Percentiles rank a stretch among this genome's conserved stretches.
Evolutionary conservation across 2,113 vertebrate genomes (phyloP).

Genomic region (Zootoca vivipara): DNA sequence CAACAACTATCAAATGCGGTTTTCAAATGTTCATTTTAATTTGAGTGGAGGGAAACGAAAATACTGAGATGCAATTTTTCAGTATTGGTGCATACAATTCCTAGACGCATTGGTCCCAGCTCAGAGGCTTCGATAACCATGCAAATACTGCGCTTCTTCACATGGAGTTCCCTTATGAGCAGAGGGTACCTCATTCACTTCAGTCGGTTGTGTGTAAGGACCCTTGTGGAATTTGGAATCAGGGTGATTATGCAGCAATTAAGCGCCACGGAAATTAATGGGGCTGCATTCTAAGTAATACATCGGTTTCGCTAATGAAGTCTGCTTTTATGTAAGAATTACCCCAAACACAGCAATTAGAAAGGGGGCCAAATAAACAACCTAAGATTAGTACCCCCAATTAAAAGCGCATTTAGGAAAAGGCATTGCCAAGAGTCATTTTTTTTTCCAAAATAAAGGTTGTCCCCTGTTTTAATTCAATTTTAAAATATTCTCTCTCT

Average conservation of each 20-base stretch:
- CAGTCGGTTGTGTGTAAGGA: background rate
- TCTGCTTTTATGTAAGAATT: constrained; percentile 15
- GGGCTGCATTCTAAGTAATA: background rate
- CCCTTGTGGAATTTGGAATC: constrained; percentile 10
- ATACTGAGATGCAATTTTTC: background rate
- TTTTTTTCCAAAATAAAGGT: background rate
- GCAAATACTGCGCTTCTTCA: background rate
- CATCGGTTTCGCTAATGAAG: background rate
- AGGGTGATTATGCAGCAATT: background rate
- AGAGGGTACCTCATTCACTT: background rate
- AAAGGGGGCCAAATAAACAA: background rate
- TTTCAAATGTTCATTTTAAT: background rate
- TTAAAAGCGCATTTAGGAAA: background rate
- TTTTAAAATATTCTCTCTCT: background rate
- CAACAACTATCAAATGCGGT: background rate
- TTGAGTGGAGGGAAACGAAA: background rate
- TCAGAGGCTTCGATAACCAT: background rate
- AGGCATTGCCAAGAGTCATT: background rate
- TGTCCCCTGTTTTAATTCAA: background rate
- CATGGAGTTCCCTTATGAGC: background rate
- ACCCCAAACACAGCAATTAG: constrained; percentile 11
- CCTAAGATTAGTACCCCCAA: background rate
- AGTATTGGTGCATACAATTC: background rate
- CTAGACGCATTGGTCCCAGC: background rate
- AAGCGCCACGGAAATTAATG: background rate